Percentiles rank a stretch among this genome's conserved stretches.
Conservation (phyloP, 1,140 invertebrate genomes). For the Tachypleus tridentatus region DNA sequence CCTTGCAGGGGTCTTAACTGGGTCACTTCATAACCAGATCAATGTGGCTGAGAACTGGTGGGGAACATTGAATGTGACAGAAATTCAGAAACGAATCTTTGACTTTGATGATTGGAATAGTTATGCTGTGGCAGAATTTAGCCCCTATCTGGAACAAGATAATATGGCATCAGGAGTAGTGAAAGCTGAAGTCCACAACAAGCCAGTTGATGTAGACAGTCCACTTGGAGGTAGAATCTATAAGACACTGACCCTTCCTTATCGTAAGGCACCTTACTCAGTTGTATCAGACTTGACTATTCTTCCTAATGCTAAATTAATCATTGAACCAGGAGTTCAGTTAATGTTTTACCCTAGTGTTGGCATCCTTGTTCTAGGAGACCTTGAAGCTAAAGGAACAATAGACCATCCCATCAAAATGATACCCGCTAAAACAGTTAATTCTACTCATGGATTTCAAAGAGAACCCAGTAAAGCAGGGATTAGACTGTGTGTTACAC, state of each 20-base stretch:
- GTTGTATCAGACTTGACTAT: slow-evolving; percentile 88
- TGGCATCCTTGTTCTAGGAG: slow-evolving; percentile 89
- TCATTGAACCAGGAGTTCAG: slow-evolving; percentile 76
- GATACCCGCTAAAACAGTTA: slow-evolving; percentile 44
- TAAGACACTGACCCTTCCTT: slow-evolving; percentile 54
- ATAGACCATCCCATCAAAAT: slow-evolving; percentile 68
- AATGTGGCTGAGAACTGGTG: slow-evolving; percentile 94
- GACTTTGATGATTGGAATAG: slow-evolving; percentile 99
- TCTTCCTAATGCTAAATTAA: slow-evolving; percentile 77
- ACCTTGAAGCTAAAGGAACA: slow-evolving; percentile 69
- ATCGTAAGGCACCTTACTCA: slow-evolving; percentile 57
- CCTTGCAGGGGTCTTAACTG: slow-evolving; percentile 78
- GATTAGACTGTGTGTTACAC: slow-evolving; percentile 30
- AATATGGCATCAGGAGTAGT: slow-evolving; percentile 27
- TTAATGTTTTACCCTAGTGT: slow-evolving; percentile 90
- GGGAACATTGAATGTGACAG: slow-evolving; percentile 57
- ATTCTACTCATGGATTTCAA: neutral
- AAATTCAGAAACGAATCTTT: slow-evolving; percentile 78
- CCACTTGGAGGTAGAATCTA: slow-evolving; percentile 68
- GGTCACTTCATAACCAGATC: slow-evolving; percentile 70
- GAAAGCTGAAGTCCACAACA: neutral
- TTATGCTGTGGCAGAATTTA: slow-evolving; percentile 79
- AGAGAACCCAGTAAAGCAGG: neutral
- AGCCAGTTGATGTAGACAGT: slow-evolving; percentile 44
- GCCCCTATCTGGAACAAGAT: slow-evolving; percentile 57